Evolutionary conservation across 2,888 invertebrate species (phyloP).

Genomic region (Ischnura elegans): DNA sequence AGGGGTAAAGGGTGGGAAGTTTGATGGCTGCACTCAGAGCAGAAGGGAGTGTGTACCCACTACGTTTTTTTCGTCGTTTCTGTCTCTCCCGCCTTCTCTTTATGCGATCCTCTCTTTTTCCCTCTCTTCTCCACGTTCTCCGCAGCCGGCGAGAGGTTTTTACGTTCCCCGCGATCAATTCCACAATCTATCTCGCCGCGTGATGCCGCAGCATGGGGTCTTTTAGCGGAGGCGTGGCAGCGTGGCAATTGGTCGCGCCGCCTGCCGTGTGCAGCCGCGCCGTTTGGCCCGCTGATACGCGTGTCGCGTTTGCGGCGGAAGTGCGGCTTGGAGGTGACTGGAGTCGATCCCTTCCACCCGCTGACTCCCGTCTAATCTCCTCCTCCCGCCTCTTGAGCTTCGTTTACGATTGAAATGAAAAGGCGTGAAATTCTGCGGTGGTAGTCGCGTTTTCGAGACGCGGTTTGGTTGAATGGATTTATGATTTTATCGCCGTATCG

Average conservation of each 20-base stretch:
- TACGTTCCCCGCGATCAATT: constrained; percentile 23
- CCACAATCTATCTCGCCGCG: constrained; percentile 22
- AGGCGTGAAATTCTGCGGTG: too few relatives aligned
- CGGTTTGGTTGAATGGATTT: too few relatives aligned
- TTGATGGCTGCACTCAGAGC: constrained; percentile 6
- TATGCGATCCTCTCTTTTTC: background rate
- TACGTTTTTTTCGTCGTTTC: constrained; percentile 32
- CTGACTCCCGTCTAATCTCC: background rate
- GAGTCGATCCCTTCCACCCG: background rate
- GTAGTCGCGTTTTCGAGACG: too few relatives aligned
- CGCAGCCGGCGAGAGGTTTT: background rate
- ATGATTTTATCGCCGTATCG: too few relatives aligned
- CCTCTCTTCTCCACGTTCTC: background rate
- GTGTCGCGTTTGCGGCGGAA: background rate
- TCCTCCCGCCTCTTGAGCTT: background rate
- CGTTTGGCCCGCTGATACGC: background rate
- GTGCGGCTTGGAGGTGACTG: constrained; percentile 12
- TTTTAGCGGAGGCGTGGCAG: background rate
- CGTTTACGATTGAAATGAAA: background rate
- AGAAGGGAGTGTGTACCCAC: background rate
- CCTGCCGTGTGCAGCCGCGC: background rate
- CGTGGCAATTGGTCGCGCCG: constrained; percentile 20
- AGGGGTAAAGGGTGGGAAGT: background rate
- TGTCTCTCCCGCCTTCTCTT: background rate
- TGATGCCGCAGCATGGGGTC: constrained; percentile 18